Evolutionary conservation across 2,113 vertebrate species (phyloP).

Genomic region (Callaeas wilsoni): DNA sequence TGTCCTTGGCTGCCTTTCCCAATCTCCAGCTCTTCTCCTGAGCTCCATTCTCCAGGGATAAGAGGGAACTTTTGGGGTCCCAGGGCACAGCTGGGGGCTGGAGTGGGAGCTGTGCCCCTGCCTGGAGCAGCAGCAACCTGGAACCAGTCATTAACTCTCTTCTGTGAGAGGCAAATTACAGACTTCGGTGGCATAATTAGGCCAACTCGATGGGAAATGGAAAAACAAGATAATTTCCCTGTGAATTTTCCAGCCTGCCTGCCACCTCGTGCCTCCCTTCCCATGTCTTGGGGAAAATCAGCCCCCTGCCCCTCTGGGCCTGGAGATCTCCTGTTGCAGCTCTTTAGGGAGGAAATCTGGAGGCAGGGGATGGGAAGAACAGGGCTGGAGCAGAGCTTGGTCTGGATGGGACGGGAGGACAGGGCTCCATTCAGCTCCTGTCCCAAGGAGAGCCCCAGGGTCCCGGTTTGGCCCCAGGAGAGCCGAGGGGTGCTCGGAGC

Average conservation of each 20-base stretch:
- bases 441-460: background rate
- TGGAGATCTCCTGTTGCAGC: background rate
- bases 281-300: background rate
- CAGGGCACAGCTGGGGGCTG: background rate
- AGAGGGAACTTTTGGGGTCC: background rate
- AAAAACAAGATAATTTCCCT: slow-evolving; percentile 37
- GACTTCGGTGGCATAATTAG: slow-evolving; percentile 44
- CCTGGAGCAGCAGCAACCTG: background rate
- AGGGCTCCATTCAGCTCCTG: background rate
- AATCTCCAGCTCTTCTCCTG: background rate
- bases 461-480: background rate
- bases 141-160: slow-evolving; percentile 43
- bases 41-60: background rate
- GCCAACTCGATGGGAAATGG: slow-evolving; percentile 23
- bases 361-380: background rate
- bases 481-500: background rate
- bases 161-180: slow-evolving; percentile 58
- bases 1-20: background rate
- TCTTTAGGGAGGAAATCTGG: background rate
- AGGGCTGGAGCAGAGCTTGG: background rate
- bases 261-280: background rate
- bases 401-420: background rate
- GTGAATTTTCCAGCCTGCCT: background rate
- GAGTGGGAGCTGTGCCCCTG: background rate
- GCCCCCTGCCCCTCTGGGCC: background rate